Base-by-base conservation (phyloP, 2,888 invertebrate genomes). In the Plagodis dolabraria region DNA sequence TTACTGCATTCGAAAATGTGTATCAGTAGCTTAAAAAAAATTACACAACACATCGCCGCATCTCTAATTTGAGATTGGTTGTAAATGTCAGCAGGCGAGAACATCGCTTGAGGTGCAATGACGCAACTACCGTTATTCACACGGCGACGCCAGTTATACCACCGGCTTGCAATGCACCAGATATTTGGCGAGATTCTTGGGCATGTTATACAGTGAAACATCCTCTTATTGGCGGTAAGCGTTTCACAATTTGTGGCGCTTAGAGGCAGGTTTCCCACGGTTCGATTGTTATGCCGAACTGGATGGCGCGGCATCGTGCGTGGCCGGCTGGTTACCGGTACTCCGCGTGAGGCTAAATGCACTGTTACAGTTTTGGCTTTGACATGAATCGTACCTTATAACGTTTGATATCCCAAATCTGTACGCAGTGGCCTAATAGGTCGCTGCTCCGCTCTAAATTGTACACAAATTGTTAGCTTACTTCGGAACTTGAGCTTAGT, bases 241-340 rank as follows among this genome's bases (percentile, higher is more conserved):
- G 82, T 86, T 87, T 86, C 83, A 83, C 86, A 86, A 86, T 79
- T 22, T 77, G 80, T 80, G 74, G 75, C 77, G 81, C 80, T 86
- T 82, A 81, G 75, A 72, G 71, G 74, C 75, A 22, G 65, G 67
- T 82, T 91, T 91, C 91, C 86, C 91, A 92, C 89, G 90, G 79
- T 77, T 76, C 78, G 76, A 89, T 92, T 92, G 88, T 90, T 88
- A 87, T 89, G 87, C 86, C 69, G 80, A 75, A 75, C 74, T 77
- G 74, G 80, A 80, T 69, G 70, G 57, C 68, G 78, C 67, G 50
- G 76, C 79, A 78, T 79, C 81, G 84, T 87, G 87, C 88, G 85
- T 81, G 81, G 80, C 82, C 80, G 82, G 50, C 40, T 57, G 65
- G 53, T 57, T 40, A 65, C 60, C 67, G 69, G 64, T 65, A 61